phyloP scores from a whole-genome alignment of 2,888 invertebrate species.

The Arrhopalites spinosus region DNA sequence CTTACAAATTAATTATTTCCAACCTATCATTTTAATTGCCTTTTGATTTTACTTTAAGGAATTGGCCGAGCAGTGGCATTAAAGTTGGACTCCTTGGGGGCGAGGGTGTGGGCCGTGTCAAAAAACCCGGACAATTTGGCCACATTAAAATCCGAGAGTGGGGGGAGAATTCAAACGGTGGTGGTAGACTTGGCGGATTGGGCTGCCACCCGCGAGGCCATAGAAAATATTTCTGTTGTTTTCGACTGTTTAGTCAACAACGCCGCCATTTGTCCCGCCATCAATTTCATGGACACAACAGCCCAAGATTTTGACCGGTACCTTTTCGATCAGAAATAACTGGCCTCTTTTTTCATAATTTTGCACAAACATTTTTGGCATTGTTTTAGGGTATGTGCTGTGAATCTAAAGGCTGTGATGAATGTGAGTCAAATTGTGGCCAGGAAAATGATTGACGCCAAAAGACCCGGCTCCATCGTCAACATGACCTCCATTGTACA shows the following conservation, averaged over 20 bases:
- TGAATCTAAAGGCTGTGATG: slow-evolving; percentile 60
- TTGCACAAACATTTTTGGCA: too few species aligned
- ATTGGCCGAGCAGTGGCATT: slow-evolving; percentile 56
- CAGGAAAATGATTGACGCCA: slow-evolving; percentile 59
- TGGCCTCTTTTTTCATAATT: background rate
- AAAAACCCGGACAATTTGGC: slow-evolving; percentile 58
- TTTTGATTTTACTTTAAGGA: slow-evolving; percentile 13
- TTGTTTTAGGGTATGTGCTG: background rate
- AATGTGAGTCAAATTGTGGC: slow-evolving; percentile 62
- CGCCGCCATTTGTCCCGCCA: background rate
- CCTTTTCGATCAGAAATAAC: background rate
- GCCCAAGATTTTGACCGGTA: slow-evolving; percentile 18
- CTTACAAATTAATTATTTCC: background rate
- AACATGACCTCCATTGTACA: slow-evolving; percentile 60
- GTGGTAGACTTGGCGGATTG: background rate
- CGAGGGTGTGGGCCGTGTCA: slow-evolving; percentile 58
- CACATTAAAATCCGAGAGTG: slow-evolving; percentile 55
- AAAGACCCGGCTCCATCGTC: slow-evolving; percentile 61
- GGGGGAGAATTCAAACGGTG: slow-evolving; percentile 35
- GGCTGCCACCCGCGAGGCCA: background rate
- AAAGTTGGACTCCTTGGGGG: slow-evolving; percentile 56
- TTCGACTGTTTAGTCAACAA: slow-evolving; percentile 10
- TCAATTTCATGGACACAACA: background rate
- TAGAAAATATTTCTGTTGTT: background rate
- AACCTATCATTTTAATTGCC: background rate